Conservation (phyloP, 2,113 vertebrate genomes). For the Sinosuthora webbiana region DNA sequence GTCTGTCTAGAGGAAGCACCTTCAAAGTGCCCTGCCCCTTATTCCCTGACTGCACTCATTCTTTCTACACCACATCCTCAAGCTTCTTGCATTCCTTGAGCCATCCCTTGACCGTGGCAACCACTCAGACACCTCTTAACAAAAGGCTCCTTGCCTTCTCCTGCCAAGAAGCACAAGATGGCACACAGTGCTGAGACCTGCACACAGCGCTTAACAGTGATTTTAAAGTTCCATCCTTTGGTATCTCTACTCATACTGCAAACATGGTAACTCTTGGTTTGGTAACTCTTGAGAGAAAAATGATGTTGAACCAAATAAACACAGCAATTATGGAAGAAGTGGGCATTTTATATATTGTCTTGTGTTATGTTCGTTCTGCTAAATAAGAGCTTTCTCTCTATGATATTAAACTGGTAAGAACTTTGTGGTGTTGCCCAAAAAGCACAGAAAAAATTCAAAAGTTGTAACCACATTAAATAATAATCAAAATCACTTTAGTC, state of each 20-base stretch:
- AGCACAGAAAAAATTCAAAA: not conserved
- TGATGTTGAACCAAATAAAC: not conserved
- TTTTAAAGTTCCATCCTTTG: not conserved
- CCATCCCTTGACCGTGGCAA: not conserved
- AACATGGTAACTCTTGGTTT: not conserved
- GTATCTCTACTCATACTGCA: not conserved
- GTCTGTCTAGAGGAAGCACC: not conserved
- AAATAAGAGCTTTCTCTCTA: not conserved
- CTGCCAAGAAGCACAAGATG: not conserved
- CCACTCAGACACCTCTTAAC: not conserved
- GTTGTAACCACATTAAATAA: not conserved
- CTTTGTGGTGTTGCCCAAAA: not conserved
- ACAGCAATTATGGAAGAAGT: not conserved
- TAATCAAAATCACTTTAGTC: not conserved
- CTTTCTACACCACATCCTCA: not conserved
- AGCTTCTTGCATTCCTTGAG: not conserved
- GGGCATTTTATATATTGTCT: accelerated
- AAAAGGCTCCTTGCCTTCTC: not conserved
- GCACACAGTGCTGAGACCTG: not conserved
- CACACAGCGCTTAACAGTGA: accelerated
- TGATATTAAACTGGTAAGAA: not conserved
- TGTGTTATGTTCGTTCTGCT: accelerated
- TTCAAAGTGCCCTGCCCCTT: not conserved
- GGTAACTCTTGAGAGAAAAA: not conserved
- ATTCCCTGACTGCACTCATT: not conserved